A percentile compares a stretch with the other conserved stretches of the same genome.
Evolutionary conservation across 2,113 vertebrate genomes (phyloP).

Genomic region (Melanerpes formicivorus): DNA sequence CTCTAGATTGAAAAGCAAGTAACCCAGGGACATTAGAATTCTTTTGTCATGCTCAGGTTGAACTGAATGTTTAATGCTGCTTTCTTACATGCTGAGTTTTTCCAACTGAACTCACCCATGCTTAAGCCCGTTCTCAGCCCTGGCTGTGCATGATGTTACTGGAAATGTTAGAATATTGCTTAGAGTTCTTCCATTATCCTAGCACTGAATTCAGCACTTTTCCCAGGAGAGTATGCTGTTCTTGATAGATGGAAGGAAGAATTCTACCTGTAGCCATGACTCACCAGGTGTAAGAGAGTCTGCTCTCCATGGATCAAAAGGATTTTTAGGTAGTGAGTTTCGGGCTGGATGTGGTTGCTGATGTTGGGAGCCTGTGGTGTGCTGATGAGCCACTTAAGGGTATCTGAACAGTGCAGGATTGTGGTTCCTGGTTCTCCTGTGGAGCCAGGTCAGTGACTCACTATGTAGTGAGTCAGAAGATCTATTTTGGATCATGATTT

Average conservation of each 20-base stretch:
- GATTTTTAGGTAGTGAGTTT: neutral
- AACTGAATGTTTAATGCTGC: neutral
- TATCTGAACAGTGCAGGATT: neutral
- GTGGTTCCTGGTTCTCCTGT: neutral
- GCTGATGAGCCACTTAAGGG: neutral
- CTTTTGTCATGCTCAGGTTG: neutral
- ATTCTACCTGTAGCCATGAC: fast-evolving
- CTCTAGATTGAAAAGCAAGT: neutral
- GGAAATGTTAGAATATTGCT: neutral
- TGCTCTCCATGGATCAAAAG: neutral
- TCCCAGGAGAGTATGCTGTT: neutral
- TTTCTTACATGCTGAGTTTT: neutral
- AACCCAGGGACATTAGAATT: neutral
- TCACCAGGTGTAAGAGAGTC: neutral
- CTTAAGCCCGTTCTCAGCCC: neutral
- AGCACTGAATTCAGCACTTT: neutral
- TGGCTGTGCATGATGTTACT: neutral
- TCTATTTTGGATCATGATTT: neutral
- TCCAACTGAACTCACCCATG: neutral
- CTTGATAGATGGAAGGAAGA: neutral
- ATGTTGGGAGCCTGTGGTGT: neutral
- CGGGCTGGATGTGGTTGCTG: neutral
- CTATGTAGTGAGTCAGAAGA: neutral
- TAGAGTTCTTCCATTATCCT: neutral
- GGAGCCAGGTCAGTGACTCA: neutral